Evolutionary conservation across 2,113 vertebrate species (phyloP).

Genomic region (Puffinus mauretanicus): DNA sequence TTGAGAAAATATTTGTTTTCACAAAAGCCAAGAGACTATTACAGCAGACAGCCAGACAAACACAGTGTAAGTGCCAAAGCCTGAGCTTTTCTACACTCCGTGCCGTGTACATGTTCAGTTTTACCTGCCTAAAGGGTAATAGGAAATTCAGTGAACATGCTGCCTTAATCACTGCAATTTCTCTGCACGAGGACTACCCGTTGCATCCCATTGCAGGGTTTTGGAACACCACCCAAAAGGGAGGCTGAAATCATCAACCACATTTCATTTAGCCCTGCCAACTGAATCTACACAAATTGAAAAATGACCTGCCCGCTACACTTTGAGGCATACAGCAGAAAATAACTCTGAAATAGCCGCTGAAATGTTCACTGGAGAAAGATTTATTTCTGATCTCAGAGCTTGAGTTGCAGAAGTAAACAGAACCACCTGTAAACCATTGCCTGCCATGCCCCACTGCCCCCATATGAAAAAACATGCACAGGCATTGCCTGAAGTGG

Average conservation of each 20-base stretch:
- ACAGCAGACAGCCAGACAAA: conserved; percentile 12
- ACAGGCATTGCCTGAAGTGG: background rate
- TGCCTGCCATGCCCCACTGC: background rate
- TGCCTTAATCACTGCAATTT: background rate
- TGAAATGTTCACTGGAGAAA: background rate
- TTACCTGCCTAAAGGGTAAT: background rate
- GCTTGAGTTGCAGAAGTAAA: conserved; percentile 22
- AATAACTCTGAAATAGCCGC: conserved; percentile 4
- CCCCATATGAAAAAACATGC: background rate
- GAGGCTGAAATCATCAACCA: background rate
- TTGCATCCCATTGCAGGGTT: background rate
- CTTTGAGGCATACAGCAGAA: conserved; percentile 3
- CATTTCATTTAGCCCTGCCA: background rate
- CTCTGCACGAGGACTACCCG: background rate
- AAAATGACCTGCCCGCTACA: conserved; percentile 5
- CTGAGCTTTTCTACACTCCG: background rate
- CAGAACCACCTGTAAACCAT: conserved; percentile 29
- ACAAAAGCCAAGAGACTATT: background rate
- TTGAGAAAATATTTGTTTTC: conserved; percentile 56
- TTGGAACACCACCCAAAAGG: conserved; percentile 8
- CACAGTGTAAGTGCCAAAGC: background rate
- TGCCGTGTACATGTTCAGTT: background rate
- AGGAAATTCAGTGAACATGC: background rate
- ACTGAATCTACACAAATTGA: conserved; percentile 20
- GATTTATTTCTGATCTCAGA: conserved; percentile 30